Conservation (phyloP, 2,113 vertebrate species). For the Mesocricetus auratus region DNA sequence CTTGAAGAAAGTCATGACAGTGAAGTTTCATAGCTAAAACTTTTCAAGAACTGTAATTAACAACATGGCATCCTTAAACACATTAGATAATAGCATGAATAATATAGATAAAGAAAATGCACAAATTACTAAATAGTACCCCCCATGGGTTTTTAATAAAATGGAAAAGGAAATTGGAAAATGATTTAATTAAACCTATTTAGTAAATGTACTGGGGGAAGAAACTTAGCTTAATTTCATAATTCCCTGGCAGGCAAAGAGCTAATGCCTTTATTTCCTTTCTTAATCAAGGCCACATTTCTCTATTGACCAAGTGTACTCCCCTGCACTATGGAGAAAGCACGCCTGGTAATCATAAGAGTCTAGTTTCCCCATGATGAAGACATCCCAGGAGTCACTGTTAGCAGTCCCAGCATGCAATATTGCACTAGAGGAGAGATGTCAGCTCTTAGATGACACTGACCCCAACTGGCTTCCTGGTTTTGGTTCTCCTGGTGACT, state of each 20-base stretch:
- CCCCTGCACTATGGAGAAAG: conserved; percentile 14
- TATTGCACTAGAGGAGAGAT: neutral
- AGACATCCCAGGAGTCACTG: neutral
- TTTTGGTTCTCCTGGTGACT: neutral
- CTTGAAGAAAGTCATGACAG: neutral
- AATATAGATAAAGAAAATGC: conserved; percentile 50
- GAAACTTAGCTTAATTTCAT: conserved; percentile 14
- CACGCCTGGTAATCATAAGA: neutral
- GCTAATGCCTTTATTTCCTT: neutral
- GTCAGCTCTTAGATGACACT: neutral
- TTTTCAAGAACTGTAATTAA: conserved; percentile 53
- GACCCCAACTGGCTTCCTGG: neutral
- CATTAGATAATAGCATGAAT: conserved; percentile 56
- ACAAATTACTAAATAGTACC: conserved; percentile 50
- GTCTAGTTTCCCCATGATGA: conserved; percentile 25
- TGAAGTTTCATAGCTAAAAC: conserved; percentile 8
- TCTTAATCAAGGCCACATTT: conserved; percentile 2
- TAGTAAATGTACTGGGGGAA: neutral
- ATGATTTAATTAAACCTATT: conserved; percentile 65
- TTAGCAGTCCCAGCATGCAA: neutral
- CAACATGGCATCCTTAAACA: neutral
- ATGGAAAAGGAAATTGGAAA: conserved; percentile 64
- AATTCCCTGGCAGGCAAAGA: neutral
- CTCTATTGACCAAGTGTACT: neutral
- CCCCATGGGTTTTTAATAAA: conserved; percentile 31